Conservation (phyloP, 2,888 invertebrate species). For the Ochropleura plecta region DNA sequence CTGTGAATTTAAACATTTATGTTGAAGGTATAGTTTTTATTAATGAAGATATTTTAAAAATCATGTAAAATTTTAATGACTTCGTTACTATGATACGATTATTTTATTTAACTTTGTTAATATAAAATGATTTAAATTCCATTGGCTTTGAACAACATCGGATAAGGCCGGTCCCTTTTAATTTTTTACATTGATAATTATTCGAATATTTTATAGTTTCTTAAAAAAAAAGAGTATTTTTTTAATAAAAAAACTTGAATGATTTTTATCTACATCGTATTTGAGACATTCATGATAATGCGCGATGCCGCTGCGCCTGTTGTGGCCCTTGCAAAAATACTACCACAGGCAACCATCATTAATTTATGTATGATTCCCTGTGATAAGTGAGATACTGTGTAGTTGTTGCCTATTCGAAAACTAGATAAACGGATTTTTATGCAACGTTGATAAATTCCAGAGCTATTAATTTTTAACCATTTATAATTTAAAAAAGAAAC, state of each 20-base stretch:
- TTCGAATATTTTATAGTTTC: no score
- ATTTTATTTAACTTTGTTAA: not conserved
- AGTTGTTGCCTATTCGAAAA: not conserved
- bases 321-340: no score
- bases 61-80: not conserved
- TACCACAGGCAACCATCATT: not conserved
- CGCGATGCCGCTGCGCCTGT: no score
- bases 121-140: not conserved
- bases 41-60: not conserved
- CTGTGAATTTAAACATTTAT: not conserved
- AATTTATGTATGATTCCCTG: not conserved
- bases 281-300: not conserved
- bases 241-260: not conserved
- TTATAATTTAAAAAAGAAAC: conserved; percentile 10
- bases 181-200: not conserved
- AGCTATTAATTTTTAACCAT: not conserved
- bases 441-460: not conserved
- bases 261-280: no score
- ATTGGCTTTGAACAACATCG: not conserved
- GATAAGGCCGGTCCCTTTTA: not conserved
- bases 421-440: not conserved
- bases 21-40: not conserved
- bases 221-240: no score
- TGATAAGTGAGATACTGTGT: not conserved
- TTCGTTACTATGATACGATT: no score